phyloP scores from a whole-genome alignment of 2,888 invertebrate species.

The Caprella mutica region DNA sequence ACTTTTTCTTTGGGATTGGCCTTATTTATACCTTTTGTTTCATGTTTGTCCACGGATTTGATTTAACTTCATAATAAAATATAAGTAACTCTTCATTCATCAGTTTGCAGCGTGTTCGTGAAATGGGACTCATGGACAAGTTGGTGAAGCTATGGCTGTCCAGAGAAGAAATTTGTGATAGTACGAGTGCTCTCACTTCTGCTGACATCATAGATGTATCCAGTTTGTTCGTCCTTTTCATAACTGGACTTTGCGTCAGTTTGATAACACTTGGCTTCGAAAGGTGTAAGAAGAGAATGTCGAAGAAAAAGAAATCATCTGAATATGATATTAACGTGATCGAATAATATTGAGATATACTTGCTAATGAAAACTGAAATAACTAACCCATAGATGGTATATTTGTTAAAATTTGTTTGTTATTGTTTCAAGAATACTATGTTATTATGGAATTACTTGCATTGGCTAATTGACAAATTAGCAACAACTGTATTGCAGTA shows the following conservation, averaged over 20 bases:
- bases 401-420: too few relatives aligned
- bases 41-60: not conserved
- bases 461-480: too few relatives aligned
- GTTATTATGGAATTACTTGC: too few relatives aligned
- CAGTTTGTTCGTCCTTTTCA: constrained; percentile 17
- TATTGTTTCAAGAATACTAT: too few relatives aligned
- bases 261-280: constrained; percentile 35
- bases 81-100: not conserved
- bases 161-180: not conserved
- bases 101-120: constrained; percentile 23
- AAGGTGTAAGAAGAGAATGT: not conserved
- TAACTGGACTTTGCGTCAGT: constrained; percentile 21
- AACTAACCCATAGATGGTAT: too few relatives aligned
- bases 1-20: not conserved
- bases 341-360: too few relatives aligned
- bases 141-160: constrained; percentile 15
- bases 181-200: not conserved
- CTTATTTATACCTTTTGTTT: not conserved
- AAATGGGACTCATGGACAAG: constrained; percentile 20
- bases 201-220: constrained; percentile 21
- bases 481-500: too few relatives aligned
- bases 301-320: too few relatives aligned
- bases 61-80: not conserved
- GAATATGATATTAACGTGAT: too few relatives aligned
- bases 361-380: too few relatives aligned